Conservation (phyloP, 2,113 vertebrate genomes). For the Aldabrachelys gigantea region DNA sequence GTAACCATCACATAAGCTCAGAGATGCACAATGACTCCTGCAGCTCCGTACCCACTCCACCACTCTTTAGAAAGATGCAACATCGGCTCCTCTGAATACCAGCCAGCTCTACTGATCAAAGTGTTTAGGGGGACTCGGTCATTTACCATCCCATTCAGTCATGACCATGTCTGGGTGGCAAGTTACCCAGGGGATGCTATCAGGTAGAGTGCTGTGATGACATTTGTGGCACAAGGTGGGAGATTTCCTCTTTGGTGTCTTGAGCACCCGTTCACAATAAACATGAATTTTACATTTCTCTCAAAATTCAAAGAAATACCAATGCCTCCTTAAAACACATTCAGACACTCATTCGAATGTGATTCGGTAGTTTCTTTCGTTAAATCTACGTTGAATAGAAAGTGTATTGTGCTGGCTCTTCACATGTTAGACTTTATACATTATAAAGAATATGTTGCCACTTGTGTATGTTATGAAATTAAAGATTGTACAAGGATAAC, state of each 20-base stretch:
- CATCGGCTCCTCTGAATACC: background rate
- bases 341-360: background rate
- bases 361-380: background rate
- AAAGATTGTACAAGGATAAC: background rate
- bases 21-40: background rate
- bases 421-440: background rate
- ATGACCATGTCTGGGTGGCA: rapidly evolving
- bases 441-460: background rate
- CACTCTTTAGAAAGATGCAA: background rate
- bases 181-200: background rate
- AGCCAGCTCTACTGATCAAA: background rate
- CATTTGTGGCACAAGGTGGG: background rate
- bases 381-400: background rate
- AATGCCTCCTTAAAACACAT: background rate
- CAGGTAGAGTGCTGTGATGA: background rate
- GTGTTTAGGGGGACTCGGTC: background rate
- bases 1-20: background rate
- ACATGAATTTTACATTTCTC: background rate
- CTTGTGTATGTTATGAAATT: background rate
- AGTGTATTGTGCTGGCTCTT: background rate
- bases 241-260: background rate
- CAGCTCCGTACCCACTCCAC: background rate
- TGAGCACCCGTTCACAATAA: background rate
- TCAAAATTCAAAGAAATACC: background rate
- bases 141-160: background rate